phyloP scores from a whole-genome alignment of 2,888 invertebrate species.

The Diogma glabrata region DNA sequence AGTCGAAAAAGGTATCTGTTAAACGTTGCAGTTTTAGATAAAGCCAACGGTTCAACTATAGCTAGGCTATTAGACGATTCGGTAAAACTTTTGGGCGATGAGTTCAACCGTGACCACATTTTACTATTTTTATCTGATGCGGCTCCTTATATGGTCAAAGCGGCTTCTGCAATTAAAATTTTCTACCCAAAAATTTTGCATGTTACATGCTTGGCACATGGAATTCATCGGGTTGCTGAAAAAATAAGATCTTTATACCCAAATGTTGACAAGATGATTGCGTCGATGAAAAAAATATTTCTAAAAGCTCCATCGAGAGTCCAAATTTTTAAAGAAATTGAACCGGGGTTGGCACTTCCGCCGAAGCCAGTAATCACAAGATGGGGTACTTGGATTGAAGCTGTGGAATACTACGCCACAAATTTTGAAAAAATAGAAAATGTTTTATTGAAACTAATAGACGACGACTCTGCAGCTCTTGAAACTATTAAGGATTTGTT shows the following conservation, averaged over 20 bases:
- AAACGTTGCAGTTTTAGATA: not conserved
- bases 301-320: conserved; percentile 22
- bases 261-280: conserved; percentile 22
- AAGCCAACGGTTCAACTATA: conserved; percentile 10
- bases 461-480: too few species aligned
- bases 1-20: not conserved
- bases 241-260: conserved; percentile 20
- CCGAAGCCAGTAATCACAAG: conserved; percentile 24
- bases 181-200: conserved; percentile 24
- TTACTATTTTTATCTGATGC: conserved; percentile 12
- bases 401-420: too few species aligned
- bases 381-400: conserved; percentile 24
- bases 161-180: conserved; percentile 19
- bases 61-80: conserved; percentile 1
- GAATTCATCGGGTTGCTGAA: conserved; percentile 24
- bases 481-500: too few species aligned
- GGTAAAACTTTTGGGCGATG: not conserved
- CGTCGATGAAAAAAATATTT: conserved; percentile 24
- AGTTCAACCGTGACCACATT: not conserved
- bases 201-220: conserved; percentile 26
- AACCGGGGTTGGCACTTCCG: conserved; percentile 22
- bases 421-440: too few species aligned
- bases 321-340: conserved; percentile 21
- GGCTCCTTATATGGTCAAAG: conserved; percentile 21
- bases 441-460: too few species aligned